Conservation (phyloP, 2,113 vertebrate species). For the Hemicordylus capensis region DNA sequence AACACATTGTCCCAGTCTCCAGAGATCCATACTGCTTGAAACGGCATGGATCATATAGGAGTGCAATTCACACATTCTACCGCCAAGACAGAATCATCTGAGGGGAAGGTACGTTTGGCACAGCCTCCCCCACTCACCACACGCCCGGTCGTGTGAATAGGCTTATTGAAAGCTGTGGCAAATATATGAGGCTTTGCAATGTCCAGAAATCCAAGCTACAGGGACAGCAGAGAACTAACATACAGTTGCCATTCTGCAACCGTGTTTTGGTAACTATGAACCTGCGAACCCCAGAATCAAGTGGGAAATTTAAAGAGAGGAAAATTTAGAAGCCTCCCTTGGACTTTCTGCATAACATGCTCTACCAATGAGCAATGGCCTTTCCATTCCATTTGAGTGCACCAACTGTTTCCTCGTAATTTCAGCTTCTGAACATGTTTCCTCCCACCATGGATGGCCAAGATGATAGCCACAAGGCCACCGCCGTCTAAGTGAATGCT, state of each 20-base stretch:
- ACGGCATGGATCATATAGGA: too few relatives aligned
- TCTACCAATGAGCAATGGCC: neutral
- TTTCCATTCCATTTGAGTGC: neutral
- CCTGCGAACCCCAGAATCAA: neutral
- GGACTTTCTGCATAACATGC: neutral
- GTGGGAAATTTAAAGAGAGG: neutral
- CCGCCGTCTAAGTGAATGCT: neutral
- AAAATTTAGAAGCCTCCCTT: neutral
- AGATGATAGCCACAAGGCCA: neutral
- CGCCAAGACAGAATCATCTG: too few relatives aligned
- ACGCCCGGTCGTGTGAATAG: too few relatives aligned
- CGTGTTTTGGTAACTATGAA: neutral
- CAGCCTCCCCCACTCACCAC: too few relatives aligned
- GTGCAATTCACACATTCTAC: too few relatives aligned
- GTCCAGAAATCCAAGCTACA: neutral
- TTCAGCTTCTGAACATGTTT: neutral
- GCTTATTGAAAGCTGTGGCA: neutral
- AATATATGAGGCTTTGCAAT: neutral
- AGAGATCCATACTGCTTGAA: too few relatives aligned
- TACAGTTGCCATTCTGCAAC: neutral
- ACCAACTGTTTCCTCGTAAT: neutral
- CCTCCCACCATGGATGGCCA: neutral
- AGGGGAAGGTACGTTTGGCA: too few relatives aligned
- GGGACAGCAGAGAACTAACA: too few relatives aligned
- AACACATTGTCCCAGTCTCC: too few relatives aligned